Evolutionary conservation across 2,113 vertebrate genomes (phyloP).

Genomic region (Egretta garzetta): DNA sequence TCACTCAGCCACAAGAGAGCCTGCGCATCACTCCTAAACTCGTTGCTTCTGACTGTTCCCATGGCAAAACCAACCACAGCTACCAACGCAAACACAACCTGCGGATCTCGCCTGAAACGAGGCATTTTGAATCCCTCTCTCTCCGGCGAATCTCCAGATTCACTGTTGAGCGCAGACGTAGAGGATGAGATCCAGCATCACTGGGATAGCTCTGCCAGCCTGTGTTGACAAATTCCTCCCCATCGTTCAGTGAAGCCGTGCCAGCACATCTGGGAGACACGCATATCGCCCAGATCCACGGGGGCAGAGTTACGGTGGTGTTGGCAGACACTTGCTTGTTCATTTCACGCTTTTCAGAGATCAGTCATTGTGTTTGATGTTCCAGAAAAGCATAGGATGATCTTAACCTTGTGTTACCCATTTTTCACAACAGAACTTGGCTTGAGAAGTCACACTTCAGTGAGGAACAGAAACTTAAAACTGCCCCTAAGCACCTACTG

Average conservation of each 20-base stretch:
- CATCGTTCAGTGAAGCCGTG: background rate
- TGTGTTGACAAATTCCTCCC: background rate
- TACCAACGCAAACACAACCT: background rate
- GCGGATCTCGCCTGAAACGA: background rate
- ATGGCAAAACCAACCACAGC: background rate
- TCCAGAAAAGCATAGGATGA: background rate
- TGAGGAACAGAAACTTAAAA: background rate
- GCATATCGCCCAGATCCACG: background rate
- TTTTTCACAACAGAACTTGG: background rate
- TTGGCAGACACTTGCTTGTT: background rate
- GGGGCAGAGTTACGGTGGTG: background rate
- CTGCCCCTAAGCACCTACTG: background rate
- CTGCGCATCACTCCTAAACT: background rate
- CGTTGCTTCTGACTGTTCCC: background rate
- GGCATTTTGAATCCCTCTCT: background rate
- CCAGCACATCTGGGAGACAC: constrained; percentile 27
- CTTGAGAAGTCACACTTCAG: background rate
- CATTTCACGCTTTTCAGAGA: background rate
- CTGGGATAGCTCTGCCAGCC: background rate
- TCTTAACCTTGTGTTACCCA: background rate
- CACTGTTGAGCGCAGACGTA: background rate
- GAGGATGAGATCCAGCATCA: background rate
- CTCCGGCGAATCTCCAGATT: background rate
- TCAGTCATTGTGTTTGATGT: constrained; percentile 17
- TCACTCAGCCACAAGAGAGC: background rate